phyloP scores from a whole-genome alignment of 2,888 invertebrate species.

The Limnephilus auricula region DNA sequence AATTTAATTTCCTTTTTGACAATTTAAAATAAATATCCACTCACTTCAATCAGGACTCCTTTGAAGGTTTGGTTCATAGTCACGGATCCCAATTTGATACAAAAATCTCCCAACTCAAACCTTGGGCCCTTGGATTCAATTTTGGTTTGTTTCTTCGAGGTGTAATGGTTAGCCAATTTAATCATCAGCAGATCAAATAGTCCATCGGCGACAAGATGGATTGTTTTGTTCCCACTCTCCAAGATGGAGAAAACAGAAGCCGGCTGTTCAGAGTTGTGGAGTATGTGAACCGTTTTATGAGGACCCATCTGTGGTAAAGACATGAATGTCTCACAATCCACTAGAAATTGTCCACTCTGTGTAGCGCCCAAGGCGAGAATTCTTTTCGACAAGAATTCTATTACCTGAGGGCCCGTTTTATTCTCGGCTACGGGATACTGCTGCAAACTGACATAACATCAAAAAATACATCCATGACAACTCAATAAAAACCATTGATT shows the following conservation, averaged over 20 bases:
- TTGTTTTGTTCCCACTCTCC: conserved; percentile 90
- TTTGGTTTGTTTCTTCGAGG: conserved; percentile 92
- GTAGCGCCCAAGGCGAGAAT: conserved; percentile 91
- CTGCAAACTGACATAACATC: conserved; percentile 80
- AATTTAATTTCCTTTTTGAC: neutral
- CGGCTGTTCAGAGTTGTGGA: conserved; percentile 97
- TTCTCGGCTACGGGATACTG: conserved; percentile 93
- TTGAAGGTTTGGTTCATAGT: conserved; percentile 95
- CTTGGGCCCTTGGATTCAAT: conserved; percentile 93
- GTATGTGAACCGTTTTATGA: conserved; percentile 91
- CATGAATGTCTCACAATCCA: conserved; percentile 96
- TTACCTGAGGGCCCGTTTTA: conserved; percentile 92
- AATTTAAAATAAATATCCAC: neutral
- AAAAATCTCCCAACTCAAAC: conserved; percentile 93
- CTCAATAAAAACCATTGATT: neutral
- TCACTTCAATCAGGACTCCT: conserved; percentile 93
- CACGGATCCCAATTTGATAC: conserved; percentile 94
- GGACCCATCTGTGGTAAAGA: conserved; percentile 87
- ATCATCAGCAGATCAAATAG: conserved; percentile 94
- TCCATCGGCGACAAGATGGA: conserved; percentile 93
- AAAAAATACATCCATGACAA: conserved; percentile 47
- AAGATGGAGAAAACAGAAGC: conserved; percentile 95
- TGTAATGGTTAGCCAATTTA: conserved; percentile 92
- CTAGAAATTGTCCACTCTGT: conserved; percentile 93
- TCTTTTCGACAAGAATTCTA: conserved; percentile 91